These are phyloP conservation scores for Drosophila punjabiensis DNA, from an alignment of 1,140 invertebrate species.

Conservation along the genomic window DNA sequence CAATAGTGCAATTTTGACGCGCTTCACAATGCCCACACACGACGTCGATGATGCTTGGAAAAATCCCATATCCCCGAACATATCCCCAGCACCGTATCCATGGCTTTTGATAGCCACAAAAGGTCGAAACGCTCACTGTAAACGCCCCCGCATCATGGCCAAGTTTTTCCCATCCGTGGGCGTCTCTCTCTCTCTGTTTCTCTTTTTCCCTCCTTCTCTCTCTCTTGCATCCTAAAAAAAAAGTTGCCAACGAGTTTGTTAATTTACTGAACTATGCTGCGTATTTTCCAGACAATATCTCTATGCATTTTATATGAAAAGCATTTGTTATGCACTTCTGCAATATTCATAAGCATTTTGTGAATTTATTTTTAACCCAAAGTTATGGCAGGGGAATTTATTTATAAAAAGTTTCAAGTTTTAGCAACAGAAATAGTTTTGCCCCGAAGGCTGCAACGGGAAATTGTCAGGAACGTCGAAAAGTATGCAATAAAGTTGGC, in stretches of 20 bases:
- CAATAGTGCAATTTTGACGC: conserved; percentile 40
- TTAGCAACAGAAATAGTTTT: conserved; percentile 3
- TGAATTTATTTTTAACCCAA: conserved; percentile 19
- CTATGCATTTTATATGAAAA: conserved; percentile 22
- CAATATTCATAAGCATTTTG: conserved; percentile 6
- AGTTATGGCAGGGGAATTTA: conserved; percentile 3
- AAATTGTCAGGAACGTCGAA: background rate
- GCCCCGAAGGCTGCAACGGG: background rate
- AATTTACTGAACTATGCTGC: conserved; percentile 43
- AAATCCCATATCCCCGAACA: conserved; percentile 19
- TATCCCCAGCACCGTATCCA: conserved; percentile 32
- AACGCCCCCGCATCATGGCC: conserved; percentile 28
- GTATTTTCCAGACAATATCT: conserved; percentile 12
- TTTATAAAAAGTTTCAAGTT: conserved; percentile 8
- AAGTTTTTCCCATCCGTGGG: conserved; percentile 43
- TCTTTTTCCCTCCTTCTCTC: background rate
- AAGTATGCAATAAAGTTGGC: conserved; percentile 51
- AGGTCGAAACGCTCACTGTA: conserved; percentile 43
- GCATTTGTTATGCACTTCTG: conserved; percentile 1
- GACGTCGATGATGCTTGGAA: conserved; percentile 27
- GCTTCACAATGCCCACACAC: conserved; percentile 44
- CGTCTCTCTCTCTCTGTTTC: conserved; percentile 13
- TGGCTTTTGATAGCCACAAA: conserved; percentile 58
- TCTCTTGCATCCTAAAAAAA: conserved; percentile 10
- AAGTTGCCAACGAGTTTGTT: conserved; percentile 38